These are phyloP conservation scores for Caenorhabditis sulstoni DNA, from an alignment of 2,888 invertebrate species.

Conservation along the genomic window DNA sequence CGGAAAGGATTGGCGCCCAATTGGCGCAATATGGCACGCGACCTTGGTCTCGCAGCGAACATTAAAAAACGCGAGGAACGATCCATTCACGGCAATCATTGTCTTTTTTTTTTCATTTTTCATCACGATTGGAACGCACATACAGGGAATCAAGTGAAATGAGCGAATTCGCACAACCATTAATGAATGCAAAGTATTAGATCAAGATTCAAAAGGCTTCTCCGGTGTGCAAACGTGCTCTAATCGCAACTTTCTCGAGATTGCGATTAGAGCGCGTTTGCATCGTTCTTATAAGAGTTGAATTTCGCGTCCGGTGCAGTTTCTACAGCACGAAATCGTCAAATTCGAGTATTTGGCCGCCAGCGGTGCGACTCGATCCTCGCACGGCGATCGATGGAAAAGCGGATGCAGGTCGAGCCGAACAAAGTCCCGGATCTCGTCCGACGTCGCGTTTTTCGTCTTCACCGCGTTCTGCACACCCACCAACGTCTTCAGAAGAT, in stretches of 20 bases:
- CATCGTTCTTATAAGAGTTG: slow-evolving; percentile 28
- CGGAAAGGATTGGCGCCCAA: slow-evolving; percentile 44
- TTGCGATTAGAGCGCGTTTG: background rate
- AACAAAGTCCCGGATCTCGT: slow-evolving; percentile 41
- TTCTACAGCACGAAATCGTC: slow-evolving; percentile 72
- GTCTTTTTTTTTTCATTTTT: background rate
- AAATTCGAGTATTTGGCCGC: slow-evolving; percentile 66
- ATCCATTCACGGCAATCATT: background rate
- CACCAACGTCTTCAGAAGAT: slow-evolving; percentile 48
- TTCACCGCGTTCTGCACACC: slow-evolving; percentile 41
- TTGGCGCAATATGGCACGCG: slow-evolving; percentile 45
- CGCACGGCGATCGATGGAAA: slow-evolving; percentile 68
- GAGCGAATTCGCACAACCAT: too few relatives aligned
- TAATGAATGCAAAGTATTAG: too few relatives aligned
- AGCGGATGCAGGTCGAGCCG: slow-evolving; percentile 55
- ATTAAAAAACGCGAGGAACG: background rate
- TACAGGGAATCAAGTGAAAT: background rate
- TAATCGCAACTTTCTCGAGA: background rate
- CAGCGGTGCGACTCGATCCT: slow-evolving; percentile 57
- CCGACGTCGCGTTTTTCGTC: slow-evolving; percentile 33
- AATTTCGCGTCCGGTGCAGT: slow-evolving; percentile 71
- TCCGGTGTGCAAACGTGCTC: too few relatives aligned
- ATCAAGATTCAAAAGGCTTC: too few relatives aligned
- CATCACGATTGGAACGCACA: slow-evolving; percentile 27
- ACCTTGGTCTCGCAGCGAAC: slow-evolving; percentile 25